Evolutionary conservation across 1,140 invertebrate genomes (phyloP), one percentile per base, ranked within the genome.

Genomic region (Drosophila oshimai): DNA sequence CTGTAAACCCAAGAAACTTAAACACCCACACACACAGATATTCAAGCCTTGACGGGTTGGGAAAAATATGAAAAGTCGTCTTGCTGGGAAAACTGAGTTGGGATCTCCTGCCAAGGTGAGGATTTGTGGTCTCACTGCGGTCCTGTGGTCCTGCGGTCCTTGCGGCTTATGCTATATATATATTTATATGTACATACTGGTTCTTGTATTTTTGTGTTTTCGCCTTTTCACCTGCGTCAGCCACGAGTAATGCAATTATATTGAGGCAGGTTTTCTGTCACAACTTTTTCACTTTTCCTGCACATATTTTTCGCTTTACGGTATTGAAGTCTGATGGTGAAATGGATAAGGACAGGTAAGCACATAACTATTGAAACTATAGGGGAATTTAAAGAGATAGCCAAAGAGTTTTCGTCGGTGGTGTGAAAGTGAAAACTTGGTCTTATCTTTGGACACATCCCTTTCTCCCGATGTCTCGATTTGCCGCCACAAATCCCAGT

Each of bases 211-310:
- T 37, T 22, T 26, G n/a, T 15, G 29, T 33, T 51, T 31, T 31
- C 20, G 29, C 47, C 34, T 84, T 74, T 74, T 46, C 70, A 54
- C 18, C 50, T 46, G 53, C 57, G 71, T 67, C 80, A 84, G 62
- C 57, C 57, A 68, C 71, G 57, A 86, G 79, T 84, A 84, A 84
- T 80, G 79, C 79, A 84, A 84, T 84, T 84, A 84, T 72, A 79
- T 86, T 86, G 75, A 68, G 71, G 71, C 71, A 75, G 75, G 71
- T 71, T 83, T 65, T 74, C 61, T 65, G 76, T 75, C 71, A 58
- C 60, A 75, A 75, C 51, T 80, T 83, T 84, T 75, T 71, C 75
- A 79, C 80, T 65, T 64, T 58, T 34, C n/a, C 26, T 1, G 28
- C 39, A 57, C 49, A 54, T 46, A 50, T 39, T 50, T 60, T 51